Evolutionary conservation across 2,113 vertebrate genomes (phyloP).

Genomic region (Mormyrus iriodes): DNA sequence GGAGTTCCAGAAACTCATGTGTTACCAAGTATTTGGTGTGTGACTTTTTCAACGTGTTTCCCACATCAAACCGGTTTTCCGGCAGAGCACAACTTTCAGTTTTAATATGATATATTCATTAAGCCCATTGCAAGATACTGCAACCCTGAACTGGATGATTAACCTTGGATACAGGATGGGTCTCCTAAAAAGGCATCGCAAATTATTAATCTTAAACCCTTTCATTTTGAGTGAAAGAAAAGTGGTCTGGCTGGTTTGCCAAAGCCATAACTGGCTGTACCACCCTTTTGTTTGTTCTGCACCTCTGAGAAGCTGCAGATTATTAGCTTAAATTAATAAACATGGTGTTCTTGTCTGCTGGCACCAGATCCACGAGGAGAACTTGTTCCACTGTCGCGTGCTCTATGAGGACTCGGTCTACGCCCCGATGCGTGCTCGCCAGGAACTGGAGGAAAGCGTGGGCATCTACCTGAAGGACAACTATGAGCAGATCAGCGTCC

Average conservation of each 20-base stretch:
- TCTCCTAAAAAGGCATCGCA: neutral
- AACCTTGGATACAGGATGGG: neutral
- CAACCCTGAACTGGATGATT: neutral
- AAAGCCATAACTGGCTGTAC: neutral
- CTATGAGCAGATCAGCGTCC: slow-evolving; percentile 84
- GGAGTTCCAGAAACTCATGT: neutral
- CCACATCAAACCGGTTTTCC: neutral
- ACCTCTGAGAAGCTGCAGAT: neutral
- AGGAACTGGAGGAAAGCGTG: slow-evolving; percentile 84
- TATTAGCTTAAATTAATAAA: neutral
- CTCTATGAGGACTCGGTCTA: slow-evolving; percentile 76
- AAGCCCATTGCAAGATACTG: neutral
- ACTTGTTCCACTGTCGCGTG: slow-evolving; percentile 78
- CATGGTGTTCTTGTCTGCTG: neutral
- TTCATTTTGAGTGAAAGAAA: neutral
- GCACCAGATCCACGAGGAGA: slow-evolving; percentile 73
- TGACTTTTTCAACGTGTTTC: neutral
- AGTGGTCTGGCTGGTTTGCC: neutral
- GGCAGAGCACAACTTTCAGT: neutral
- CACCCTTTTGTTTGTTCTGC: neutral
- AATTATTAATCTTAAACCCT: neutral
- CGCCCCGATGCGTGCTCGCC: slow-evolving; percentile 62
- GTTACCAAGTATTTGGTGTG: neutral
- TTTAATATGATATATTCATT: neutral
- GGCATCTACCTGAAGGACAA: slow-evolving; percentile 84